Evolutionary conservation across 2,888 invertebrate genomes (phyloP), one percentile per base, ranked within the genome.

Genomic region (Trypoxylon attenuatum): DNA sequence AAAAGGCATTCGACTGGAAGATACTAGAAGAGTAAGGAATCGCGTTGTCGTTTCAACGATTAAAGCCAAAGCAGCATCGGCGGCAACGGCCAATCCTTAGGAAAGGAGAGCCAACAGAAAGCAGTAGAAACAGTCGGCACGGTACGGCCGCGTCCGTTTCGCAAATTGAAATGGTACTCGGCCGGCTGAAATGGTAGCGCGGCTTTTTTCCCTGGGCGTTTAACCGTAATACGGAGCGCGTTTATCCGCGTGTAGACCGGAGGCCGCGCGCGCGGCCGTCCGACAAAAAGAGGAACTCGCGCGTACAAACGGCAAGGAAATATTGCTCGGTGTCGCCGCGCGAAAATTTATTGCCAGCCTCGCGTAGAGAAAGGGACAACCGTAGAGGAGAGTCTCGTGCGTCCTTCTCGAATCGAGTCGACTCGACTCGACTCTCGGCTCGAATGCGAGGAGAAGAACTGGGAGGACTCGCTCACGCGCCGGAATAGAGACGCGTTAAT

Each of bases 221-320:
- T 76, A 76, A 76, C 74, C 76, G 77, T 76, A 76, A 76, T 76
- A 76, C 77, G 74, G 69, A 54, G 69, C 76, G 74, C 76, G 76
- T 76, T 76, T 76, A 73, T 73, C 76, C 76, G 73, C 76, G 71
- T 73, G 76, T 76, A 73, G 67, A 54, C 52, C 64, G 51, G 46
- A 42, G 57, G 54, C 61, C 53, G 66, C 33, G 33, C 33, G 33
- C 33, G 33, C 33, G 13, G n/a, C n/a, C 33, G 33, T 33, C 33
- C n/a, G 5, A 10, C 76, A 76, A 76, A 76, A 76, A 76, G 76
- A 76, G 77, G 74, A 76, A 63, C 77, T 76, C 69, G 76, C 74
- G 69, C 76, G 76, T 76, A 76, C 76, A 76, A 79, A 80, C 74
- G 79, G 78, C 81, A 76, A 78, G 77, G 78, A 81, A 81, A 81